These are phyloP conservation scores for Anguilla megastoma DNA, from an alignment of 2,797 vertebrate species.

Conservation along the genomic window DNA sequence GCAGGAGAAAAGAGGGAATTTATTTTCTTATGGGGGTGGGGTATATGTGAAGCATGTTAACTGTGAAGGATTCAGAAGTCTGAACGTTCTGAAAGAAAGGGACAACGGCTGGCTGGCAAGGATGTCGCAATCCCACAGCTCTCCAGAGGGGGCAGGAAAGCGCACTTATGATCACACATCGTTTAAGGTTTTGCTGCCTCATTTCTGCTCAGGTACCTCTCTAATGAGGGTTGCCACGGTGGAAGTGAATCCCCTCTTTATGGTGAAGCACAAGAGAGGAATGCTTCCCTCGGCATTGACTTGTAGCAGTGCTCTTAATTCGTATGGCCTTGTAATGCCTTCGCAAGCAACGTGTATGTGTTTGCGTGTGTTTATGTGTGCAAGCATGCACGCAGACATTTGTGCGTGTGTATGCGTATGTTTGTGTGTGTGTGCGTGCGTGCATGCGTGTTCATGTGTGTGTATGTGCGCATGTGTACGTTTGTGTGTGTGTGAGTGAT, in stretches of 20 bases:
- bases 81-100: neutral
- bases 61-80: neutral
- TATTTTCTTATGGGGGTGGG: neutral
- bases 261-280: neutral
- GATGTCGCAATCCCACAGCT: neutral
- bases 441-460: neutral
- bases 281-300: neutral
- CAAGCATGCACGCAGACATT: neutral
- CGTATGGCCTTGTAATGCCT: neutral
- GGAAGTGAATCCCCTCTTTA: neutral
- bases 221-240: neutral
- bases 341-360: neutral
- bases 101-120: neutral
- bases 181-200: neutral
- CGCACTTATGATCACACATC: neutral
- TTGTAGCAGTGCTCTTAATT: neutral
- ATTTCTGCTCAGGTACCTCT: neutral
- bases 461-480: too few relatives aligned
- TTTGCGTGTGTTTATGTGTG: neutral
- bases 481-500: too few relatives aligned
- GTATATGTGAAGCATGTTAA: neutral
- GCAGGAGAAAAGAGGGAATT: neutral
- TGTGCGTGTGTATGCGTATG: neutral
- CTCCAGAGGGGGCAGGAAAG: neutral
- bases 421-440: neutral